Percentiles rank a stretch among this genome's conserved stretches.
phyloP scores from a whole-genome alignment of 2,888 invertebrate species.

The Pegoplata infirma region DNA sequence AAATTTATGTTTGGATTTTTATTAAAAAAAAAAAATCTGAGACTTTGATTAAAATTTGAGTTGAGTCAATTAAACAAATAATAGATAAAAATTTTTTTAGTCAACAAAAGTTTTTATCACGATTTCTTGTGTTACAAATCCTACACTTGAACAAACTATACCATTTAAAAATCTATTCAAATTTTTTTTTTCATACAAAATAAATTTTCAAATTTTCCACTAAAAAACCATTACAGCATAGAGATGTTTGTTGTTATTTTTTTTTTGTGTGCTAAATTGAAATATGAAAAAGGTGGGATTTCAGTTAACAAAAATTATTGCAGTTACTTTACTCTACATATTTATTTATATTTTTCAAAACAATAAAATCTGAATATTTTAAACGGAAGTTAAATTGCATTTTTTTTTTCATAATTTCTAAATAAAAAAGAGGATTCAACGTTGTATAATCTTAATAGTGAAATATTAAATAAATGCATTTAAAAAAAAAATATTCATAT shows the following conservation, averaged over 20 bases:
- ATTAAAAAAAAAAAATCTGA: no score
- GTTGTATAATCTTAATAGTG: neutral
- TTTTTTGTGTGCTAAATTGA: slow-evolving; percentile 15
- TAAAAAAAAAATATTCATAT: slow-evolving; percentile 28
- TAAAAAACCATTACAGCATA: slow-evolving; percentile 16
- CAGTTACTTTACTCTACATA: no score
- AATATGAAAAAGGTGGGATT: slow-evolving; percentile 27
- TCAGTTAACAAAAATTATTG: neutral
- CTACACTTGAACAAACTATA: neutral
- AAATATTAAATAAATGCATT: slow-evolving; percentile 33
- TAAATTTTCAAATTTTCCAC: neutral
- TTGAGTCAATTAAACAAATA: no score
- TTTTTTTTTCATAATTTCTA: no score
- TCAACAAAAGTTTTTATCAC: no score
- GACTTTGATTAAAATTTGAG: no score
- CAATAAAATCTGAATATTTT: slow-evolving; percentile 27
- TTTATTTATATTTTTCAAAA: slow-evolving; percentile 34
- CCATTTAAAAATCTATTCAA: neutral
- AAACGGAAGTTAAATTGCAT: slow-evolving; percentile 24
- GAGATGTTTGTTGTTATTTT: neutral
- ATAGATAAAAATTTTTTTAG: no score
- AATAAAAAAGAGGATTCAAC: neutral
- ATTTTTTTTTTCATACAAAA: neutral
- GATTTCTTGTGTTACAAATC: neutral
- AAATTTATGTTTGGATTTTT: no score